Evolutionary conservation across 2,797 vertebrate genomes (phyloP), one percentile per base, ranked within the genome.

Genomic region (Lagodon rhomboides): DNA sequence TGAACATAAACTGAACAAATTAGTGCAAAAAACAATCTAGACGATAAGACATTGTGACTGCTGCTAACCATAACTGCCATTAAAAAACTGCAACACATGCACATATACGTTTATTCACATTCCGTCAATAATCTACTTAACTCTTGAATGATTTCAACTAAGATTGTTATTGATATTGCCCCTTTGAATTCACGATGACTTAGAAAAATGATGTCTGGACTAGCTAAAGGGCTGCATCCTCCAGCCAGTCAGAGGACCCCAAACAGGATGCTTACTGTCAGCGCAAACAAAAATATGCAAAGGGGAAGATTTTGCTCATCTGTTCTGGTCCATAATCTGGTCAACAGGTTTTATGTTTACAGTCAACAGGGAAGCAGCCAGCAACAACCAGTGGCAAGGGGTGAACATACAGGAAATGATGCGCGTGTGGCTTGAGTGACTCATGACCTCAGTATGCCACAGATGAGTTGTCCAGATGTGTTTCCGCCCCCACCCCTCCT

Each of bases 391-490:
- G 73, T 78, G 65, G 82, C 82, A 61, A 38, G 72, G 63, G 73
- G 50, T 67, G 76, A 84, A 84, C 86, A 77, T 77, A 88, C 90
- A 94, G 92, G 89, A 95, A 94, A 93, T 87, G 89, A 91, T 91
- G 91, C 79, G 22, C 68, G 47, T 87, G 86, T 84, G 90, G 90
- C 88, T 73, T 34, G 65, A 77, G 83, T 94, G 93, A 94, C 84
- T 94, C 90, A 94, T 85, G 89, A 92, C 87, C 90, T 92, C 82
- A 89, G 91, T 54, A 88, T 91, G 90, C 82, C 71, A 73, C 90
- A 94, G 88, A 95, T 85, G 93, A 87, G 74, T 68, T 79, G 76
- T 84, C 87, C 93, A 95, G 93, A 94, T 95, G 94, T 94, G 84
- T 53, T 62, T 41, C 49, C 77, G 49, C 68, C 69, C 70, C 1